Percentiles rank a stretch among this genome's conserved stretches.
Conservation (phyloP, 1,140 invertebrate species). For the Arctopsyche grandis region DNA sequence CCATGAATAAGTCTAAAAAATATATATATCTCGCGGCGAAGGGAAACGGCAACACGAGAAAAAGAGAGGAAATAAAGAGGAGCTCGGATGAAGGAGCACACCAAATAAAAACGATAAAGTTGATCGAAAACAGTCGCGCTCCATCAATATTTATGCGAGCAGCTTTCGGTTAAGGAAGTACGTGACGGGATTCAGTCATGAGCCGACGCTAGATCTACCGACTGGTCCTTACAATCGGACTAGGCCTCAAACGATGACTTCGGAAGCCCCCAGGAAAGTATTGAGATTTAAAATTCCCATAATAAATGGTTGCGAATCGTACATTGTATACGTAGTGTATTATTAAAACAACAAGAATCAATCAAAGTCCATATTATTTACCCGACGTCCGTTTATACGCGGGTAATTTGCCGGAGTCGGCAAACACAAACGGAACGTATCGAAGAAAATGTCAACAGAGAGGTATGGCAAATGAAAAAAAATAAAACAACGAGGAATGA, state of each 20-base stretch:
- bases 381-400: slow-evolving; percentile 4
- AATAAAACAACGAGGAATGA: too few relatives aligned
- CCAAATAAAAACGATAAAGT: slow-evolving; percentile 53
- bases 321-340: neutral
- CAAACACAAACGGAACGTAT: neutral
- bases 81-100: slow-evolving; percentile 33
- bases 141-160: slow-evolving; percentile 53
- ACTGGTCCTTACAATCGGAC: slow-evolving; percentile 22
- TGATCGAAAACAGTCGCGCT: slow-evolving; percentile 54
- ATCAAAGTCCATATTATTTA: slow-evolving; percentile 20
- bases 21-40: neutral
- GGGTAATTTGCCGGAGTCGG: slow-evolving; percentile 17
- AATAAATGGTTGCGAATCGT: neutral
- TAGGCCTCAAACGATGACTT: slow-evolving; percentile 9
- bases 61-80: slow-evolving; percentile 30
- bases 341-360: slow-evolving; percentile 18
- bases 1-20: slow-evolving; percentile 18
- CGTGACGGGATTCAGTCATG: slow-evolving; percentile 49
- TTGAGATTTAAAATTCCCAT: neutral
- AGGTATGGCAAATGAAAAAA: neutral
- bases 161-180: slow-evolving; percentile 53
- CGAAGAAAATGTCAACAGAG: neutral
- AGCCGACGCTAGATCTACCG: slow-evolving; percentile 16
- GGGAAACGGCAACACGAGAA: neutral
- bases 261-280: slow-evolving; percentile 22